phyloP scores from a whole-genome alignment of 30 jellyfish, hydroid and myxozoan genomes.

The Rhopilema esculentum region DNA sequence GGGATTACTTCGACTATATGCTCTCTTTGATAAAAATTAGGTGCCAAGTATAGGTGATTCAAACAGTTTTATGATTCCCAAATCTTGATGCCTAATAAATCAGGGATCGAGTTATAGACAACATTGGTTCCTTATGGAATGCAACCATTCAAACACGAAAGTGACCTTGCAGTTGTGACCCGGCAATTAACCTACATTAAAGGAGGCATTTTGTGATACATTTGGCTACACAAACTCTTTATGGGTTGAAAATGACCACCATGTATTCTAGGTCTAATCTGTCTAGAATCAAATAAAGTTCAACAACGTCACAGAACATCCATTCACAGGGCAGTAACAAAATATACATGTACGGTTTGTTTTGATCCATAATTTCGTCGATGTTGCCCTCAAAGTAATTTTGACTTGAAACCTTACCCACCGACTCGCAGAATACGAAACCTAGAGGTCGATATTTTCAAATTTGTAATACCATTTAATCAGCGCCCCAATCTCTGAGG shows the following conservation, averaged over 20 bases:
- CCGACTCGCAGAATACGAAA: background rate
- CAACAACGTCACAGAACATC: background rate
- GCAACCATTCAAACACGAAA: too few relatives aligned
- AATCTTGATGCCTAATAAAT: background rate
- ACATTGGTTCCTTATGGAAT: too few relatives aligned
- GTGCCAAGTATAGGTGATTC: background rate
- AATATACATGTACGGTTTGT: background rate
- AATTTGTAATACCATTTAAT: conserved; percentile 3
- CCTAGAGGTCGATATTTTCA: background rate
- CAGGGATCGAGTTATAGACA: background rate
- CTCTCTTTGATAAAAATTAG: background rate
- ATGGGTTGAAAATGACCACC: background rate
- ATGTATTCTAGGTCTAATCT: background rate
- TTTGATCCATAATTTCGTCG: background rate
- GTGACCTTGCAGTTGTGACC: background rate
- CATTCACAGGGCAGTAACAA: background rate
- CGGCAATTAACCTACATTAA: too few relatives aligned
- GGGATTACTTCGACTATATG: background rate
- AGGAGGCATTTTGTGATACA: too few relatives aligned
- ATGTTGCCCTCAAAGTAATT: background rate
- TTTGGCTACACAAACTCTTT: background rate
- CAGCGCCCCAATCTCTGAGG: conserved; percentile 10
- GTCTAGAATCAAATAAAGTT: background rate
- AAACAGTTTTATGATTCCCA: background rate
- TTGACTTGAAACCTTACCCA: background rate